Base-by-base conservation (phyloP, 2,888 invertebrate species). In the Morpho helenor region DNA sequence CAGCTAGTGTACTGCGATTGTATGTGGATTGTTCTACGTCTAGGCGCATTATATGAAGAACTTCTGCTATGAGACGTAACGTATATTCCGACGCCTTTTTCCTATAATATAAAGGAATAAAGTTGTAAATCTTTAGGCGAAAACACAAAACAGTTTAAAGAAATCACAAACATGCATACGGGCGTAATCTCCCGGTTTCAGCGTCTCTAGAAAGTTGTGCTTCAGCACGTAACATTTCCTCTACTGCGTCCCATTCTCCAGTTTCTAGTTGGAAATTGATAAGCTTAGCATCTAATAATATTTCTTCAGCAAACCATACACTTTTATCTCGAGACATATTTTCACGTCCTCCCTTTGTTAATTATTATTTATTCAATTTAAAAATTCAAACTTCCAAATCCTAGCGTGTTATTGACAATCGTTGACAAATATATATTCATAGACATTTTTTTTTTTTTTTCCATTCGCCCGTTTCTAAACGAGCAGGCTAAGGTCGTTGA, bases 11-110 rank as follows among this genome's bases (percentile, higher is more conserved):
- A 65, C 88, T 91, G 47, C 89, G 77, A 65, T 89, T 87, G 65
- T 87, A 87, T 3, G 89, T 87, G 7, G 85, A 81, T 66, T 91
- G 89, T 65, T 91, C 90, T 0, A 91, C 86, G 60, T 91, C 90
- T 61, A 89, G 71, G 53, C 87, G 75, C 90, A 91, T 90, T 58
- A 91, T 89, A 59, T 91, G 90, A 23, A 91, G 71, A 9, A 91
- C 89, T 78, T 91, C 90, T 3, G 90, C 91, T 71, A 91, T 90
- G 0, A 91, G 78, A 2, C 90, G 79, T 60, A 91, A 74, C 2
- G 91, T 91, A 66, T 91, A 91, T 67, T 91, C 91, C 2, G 91
- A 91, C 39, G 91, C 91, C 68, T 90, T 91, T 78, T 91, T 91
- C 31, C 91, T 91, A 77, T 42, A 84, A 84, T 48, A 10, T 39